Evolutionary conservation across 1,140 invertebrate genomes (phyloP).

Genomic region (Oryzaephilus surinamensis): DNA sequence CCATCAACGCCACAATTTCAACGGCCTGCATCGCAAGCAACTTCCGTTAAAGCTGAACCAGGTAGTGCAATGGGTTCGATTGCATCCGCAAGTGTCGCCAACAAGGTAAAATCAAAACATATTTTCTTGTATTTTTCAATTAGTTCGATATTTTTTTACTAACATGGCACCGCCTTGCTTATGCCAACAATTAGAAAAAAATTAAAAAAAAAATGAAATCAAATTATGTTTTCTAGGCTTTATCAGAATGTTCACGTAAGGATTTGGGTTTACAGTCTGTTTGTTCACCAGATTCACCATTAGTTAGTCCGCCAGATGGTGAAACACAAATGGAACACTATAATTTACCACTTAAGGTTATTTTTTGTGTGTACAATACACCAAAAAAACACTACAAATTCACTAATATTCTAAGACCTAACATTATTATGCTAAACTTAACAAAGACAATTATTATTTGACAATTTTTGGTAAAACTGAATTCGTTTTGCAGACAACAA

Average conservation of each 20-base stretch:
- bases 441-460: not conserved
- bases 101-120: too few relatives aligned
- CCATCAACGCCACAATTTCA: conserved; percentile 28
- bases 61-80: conserved; percentile 43
- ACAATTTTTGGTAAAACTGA: not conserved
- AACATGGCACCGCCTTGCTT: too few relatives aligned
- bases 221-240: conserved; percentile 22
- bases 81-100: conserved; percentile 36
- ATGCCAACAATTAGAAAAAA: too few relatives aligned
- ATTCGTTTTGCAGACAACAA: not conserved
- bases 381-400: not conserved
- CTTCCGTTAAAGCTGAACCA: conserved; percentile 51
- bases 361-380: not conserved
- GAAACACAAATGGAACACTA: conserved; percentile 28
- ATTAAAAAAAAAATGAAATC: too few relatives aligned
- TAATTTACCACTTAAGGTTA: conserved; percentile 28
- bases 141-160: too few relatives aligned
- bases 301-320: conserved; percentile 30
- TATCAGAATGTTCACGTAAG: conserved; percentile 48
- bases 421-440: not conserved
- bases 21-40: conserved; percentile 44
- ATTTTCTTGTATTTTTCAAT: too few relatives aligned
- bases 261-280: conserved; percentile 34
- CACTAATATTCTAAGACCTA: not conserved
- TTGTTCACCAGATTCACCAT: conserved; percentile 35